These are phyloP conservation scores for Dromius quadrimaculatus DNA, from an alignment of 2,888 invertebrate genomes.

Conservation along the genomic window DNA sequence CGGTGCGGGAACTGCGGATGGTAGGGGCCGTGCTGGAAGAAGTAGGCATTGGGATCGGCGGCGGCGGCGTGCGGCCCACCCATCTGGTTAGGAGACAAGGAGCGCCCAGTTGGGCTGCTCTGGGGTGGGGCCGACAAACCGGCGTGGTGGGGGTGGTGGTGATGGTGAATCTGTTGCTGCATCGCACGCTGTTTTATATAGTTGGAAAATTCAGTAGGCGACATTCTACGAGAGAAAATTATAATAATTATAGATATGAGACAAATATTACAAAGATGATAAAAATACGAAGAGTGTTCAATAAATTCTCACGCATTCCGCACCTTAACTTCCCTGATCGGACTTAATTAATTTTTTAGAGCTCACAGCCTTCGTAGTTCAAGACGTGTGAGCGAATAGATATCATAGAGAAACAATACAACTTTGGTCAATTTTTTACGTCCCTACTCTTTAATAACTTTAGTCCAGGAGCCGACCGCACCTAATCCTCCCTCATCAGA, in stretches of 20 bases:
- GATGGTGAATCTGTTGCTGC: slow-evolving; percentile 80
- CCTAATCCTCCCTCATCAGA: no score
- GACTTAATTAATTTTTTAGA: no score
- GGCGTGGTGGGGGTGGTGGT: slow-evolving; percentile 67
- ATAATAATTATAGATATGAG: neutral
- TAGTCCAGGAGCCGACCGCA: no score
- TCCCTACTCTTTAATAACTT: no score
- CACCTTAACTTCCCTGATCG: no score
- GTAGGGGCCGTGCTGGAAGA: slow-evolving; percentile 72
- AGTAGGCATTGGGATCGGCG: slow-evolving; percentile 73
- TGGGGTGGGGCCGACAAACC: slow-evolving; percentile 75
- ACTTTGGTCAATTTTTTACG: no score
- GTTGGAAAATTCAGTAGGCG: slow-evolving; percentile 97
- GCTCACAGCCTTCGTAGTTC: no score
- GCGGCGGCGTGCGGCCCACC: slow-evolving; percentile 60
- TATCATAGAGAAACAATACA: no score
- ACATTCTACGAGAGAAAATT: slow-evolving; percentile 78
- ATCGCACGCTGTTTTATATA: slow-evolving; percentile 95
- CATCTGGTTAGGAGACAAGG: slow-evolving; percentile 71
- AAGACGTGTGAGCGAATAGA: no score
- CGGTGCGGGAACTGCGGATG: slow-evolving; percentile 70
- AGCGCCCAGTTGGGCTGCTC: slow-evolving; percentile 65
- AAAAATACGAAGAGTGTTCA: no score
- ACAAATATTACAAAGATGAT: neutral
- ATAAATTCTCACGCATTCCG: no score